Base-by-base conservation (phyloP, 2,888 invertebrate genomes). In the Scaptomyza reducta region DNA sequence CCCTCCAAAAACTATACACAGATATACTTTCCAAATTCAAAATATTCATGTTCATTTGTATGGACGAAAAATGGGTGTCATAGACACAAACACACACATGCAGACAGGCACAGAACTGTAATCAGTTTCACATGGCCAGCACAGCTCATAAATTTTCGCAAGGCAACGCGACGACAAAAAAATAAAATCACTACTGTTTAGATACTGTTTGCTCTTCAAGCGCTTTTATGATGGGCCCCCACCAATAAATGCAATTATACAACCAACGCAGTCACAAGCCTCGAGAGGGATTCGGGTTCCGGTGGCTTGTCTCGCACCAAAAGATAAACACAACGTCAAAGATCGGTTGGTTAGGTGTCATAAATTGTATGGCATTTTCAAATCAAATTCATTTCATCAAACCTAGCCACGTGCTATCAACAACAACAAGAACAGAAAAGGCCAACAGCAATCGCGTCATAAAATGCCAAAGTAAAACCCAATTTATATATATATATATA, bases 141-240 rank as follows among this genome's bases (percentile, higher is more conserved):
- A 66, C 82, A 82, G 74, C 79, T 68, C 82, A 82, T 82, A 82
- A 87, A 82, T 82, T 87, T 87, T 87, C 65, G 74, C 74, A 72
- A 72, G 62, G 59, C 63, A 47, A 42, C 55, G 68, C 35, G 13
- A 60, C 77, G 78, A 72, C 78, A 62, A 7, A 38, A 38, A 40
- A 80, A 77, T 76, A 67, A 86, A 87, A 87, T 87, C 89, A 87
- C 87, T 89, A 89, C 86, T 87, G 87, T 89, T 82, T 87, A 87
- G 82, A 82, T 87, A 82, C 85, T 75, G 40, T 40, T 40, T 40
- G 82, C 78, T 84, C 84, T 87, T 83, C 58, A 82, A 77, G 71
- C 77, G 63, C 25, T 82, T 88, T 88, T 87, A 84, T 71, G 77
- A 79, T 76, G 70, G 22, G 1, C 74, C 78, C 38, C 38, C 72